A percentile compares a stretch with the other conserved stretches of the same genome.
Conservation (phyloP, 2,113 vertebrate genomes). For the Pithys albifrons region DNA sequence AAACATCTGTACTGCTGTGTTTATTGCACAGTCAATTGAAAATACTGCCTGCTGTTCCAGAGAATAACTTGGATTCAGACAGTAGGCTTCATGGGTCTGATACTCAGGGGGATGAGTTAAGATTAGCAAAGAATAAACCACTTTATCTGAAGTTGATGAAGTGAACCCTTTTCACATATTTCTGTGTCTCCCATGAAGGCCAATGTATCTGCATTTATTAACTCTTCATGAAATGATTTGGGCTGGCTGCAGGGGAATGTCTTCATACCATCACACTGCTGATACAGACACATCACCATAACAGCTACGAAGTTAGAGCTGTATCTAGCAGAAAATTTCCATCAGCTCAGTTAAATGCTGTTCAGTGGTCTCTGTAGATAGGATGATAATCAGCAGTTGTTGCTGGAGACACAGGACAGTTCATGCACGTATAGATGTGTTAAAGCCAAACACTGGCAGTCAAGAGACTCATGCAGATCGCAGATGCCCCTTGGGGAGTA, state of each 20-base stretch:
- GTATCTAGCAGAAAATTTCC: background rate
- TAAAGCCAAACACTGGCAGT: background rate
- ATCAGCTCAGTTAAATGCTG: background rate
- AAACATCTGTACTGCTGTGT: background rate
- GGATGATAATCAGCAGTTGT: background rate
- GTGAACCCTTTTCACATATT: background rate
- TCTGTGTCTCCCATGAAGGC: background rate
- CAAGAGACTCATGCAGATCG: background rate
- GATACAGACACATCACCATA: background rate
- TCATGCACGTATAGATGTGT: background rate
- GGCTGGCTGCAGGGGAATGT: background rate
- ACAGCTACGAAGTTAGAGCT: background rate
- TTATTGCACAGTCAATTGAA: slow-evolving; percentile 5
- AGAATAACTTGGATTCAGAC: background rate
- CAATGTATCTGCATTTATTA: background rate
- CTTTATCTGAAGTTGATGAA: background rate
- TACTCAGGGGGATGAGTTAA: background rate
- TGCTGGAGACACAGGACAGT: background rate
- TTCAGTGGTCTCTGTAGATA: background rate
- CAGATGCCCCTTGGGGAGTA: background rate
- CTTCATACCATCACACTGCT: background rate
- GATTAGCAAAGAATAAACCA: background rate
- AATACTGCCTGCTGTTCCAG: background rate
- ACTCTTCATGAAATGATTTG: background rate
- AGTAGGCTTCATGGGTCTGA: background rate